Evolutionary conservation across 2,113 vertebrate species (phyloP).

Genomic region (Tachuris rubrigastra): DNA sequence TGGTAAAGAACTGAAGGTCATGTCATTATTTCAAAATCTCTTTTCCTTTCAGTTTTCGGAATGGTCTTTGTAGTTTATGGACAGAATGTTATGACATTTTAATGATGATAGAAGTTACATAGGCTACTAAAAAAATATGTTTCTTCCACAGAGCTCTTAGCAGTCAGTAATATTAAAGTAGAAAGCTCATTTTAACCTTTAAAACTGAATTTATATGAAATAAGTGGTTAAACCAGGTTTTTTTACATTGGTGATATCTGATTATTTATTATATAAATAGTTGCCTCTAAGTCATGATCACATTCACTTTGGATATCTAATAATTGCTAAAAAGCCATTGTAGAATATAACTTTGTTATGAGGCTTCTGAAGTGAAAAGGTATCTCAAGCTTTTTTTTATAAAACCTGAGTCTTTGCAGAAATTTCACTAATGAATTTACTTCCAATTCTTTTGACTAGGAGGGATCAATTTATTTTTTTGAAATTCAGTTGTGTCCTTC

Average conservation of each 20-base stretch:
- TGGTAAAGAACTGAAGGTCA: background rate
- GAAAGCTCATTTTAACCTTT: background rate
- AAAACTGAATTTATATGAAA: background rate
- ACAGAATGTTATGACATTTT: background rate
- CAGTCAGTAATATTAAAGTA: background rate
- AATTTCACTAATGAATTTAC: background rate
- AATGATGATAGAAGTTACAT: background rate
- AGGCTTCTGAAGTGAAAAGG: background rate
- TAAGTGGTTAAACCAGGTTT: background rate
- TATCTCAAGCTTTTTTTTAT: background rate
- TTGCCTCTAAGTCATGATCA: background rate
- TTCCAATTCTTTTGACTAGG: background rate
- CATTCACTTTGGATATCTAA: background rate
- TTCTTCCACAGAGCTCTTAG: background rate
- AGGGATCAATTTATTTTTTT: background rate
- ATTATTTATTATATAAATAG: background rate
- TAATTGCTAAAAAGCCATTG: background rate
- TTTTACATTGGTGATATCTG: background rate
- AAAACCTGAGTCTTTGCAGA: background rate
- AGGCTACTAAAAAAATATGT: background rate
- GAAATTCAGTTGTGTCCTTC: background rate
- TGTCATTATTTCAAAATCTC: background rate
- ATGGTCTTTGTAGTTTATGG: background rate
- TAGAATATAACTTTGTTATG: background rate
- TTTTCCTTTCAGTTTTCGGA: background rate